Evolutionary conservation across 2,888 invertebrate genomes (phyloP), one percentile per base, ranked within the genome.

Genomic region (Orthonevra nobilis): DNA sequence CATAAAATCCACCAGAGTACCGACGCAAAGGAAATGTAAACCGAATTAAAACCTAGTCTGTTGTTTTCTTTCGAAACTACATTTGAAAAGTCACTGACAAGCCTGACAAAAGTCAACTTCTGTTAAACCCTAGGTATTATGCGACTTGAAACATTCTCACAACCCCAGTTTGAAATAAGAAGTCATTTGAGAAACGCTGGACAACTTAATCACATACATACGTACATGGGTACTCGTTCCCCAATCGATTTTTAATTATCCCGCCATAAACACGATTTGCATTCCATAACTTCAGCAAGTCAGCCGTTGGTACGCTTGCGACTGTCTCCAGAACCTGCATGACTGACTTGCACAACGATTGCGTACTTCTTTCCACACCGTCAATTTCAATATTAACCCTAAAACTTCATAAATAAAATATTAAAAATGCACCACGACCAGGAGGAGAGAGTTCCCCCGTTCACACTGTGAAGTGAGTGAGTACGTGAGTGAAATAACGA

Each of bases 371-470:
- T 52, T 60, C 69, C 42, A 44, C 69, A 36, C 69, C 60, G 69
- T 69, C 69, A 60, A 38, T 69, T 69, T 44, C 69, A 69, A 60
- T 69, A 60, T 69, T 60, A 69, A 69, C 69, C 50, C 60, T 60
- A 60, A 60, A 69, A 69, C 42, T 60, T 60, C 44, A 69, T 69
- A 60, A 60, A 60, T 69, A 69, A 60, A 60, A 69, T 69, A 69
- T 60, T 50, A 44, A 52, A 52, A 60, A 42, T 69, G 69, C 50
- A 60, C 40, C 52, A 20, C 42, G 38, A 20, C 42, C 15, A n/a
- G 15, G 2, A 42, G 54, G 64, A 44, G 58, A 44, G 3, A n/a
- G 32, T n/a, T 10, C 4, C n/a, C 2, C 10, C 2, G 32, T 10
- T 61, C 46, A 48, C 48, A 61, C 36, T 61, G 69, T 26, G 69